Percentiles rank a stretch among this genome's conserved stretches.
phyloP scores from a whole-genome alignment of 2,113 vertebrate genomes.

The Atlantisia rogersi region DNA sequence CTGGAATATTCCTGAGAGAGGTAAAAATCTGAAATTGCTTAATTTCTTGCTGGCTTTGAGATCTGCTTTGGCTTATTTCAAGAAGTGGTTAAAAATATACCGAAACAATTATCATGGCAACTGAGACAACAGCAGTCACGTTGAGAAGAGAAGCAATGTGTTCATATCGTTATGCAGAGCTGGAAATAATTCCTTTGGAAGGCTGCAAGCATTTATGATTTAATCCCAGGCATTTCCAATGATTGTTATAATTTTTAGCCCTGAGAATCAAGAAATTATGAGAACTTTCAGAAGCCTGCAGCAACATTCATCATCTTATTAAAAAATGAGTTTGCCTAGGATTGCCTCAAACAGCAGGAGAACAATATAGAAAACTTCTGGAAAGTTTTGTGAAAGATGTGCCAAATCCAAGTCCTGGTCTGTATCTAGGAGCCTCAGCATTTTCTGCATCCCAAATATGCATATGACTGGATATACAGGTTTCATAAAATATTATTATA shows the following conservation, averaged over 20 bases:
- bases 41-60: slow-evolving; percentile 1
- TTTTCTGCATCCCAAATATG: background rate
- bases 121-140: background rate
- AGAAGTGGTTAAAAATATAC: slow-evolving; percentile 5
- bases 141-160: slow-evolving; percentile 6
- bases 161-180: background rate
- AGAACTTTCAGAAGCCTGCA: background rate
- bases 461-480: background rate
- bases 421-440: background rate
- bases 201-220: background rate
- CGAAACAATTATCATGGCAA: background rate
- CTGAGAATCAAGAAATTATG: background rate
- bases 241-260: background rate
- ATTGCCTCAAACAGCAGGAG: background rate
- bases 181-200: background rate
- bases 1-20: background rate
- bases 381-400: background rate
- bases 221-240: background rate
- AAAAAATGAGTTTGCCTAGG: background rate
- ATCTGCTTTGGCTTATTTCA: background rate
- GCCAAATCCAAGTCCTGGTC: background rate
- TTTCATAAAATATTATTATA: background rate
- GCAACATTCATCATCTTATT: background rate
- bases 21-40: slow-evolving; percentile 33
- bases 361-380: background rate